Evolutionary conservation across 2,888 invertebrate genomes (phyloP).

Genomic region (Pollenia angustigena): DNA sequence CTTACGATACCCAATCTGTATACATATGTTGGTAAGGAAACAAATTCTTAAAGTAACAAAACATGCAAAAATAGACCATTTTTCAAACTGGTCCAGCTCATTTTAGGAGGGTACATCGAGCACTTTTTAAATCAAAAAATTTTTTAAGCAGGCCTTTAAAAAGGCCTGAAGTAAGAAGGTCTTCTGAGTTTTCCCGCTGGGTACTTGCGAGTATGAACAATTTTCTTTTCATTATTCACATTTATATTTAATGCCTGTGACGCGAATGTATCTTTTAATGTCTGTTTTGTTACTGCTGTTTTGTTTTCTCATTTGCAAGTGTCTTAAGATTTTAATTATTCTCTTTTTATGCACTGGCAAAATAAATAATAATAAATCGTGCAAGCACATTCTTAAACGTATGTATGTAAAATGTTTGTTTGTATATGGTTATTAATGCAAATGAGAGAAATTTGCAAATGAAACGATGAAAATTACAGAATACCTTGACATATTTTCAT

Average conservation of each 20-base stretch:
- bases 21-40: too few species aligned
- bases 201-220: constrained; percentile 36
- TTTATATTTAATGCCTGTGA: constrained; percentile 54
- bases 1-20: too few species aligned
- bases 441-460: constrained; percentile 51
- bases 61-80: too few species aligned
- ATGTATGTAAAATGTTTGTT: background rate
- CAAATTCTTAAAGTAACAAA: too few species aligned
- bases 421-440: constrained; percentile 21
- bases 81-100: too few species aligned
- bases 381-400: background rate
- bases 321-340: constrained; percentile 74
- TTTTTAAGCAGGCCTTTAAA: too few species aligned
- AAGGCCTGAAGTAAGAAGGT: too few species aligned
- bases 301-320: constrained; percentile 60
- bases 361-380: constrained; percentile 33
- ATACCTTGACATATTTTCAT: constrained; percentile 69
- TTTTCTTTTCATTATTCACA: constrained; percentile 57
- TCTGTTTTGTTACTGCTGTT: constrained; percentile 26
- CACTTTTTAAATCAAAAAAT: too few species aligned
- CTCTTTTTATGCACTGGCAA: constrained; percentile 61
- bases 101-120: too few species aligned
- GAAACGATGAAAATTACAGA: constrained; percentile 47
- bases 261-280: constrained; percentile 38
- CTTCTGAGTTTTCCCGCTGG: too few species aligned